Base-by-base conservation (phyloP, 2,888 invertebrate species). In the Xylophagus ater region DNA sequence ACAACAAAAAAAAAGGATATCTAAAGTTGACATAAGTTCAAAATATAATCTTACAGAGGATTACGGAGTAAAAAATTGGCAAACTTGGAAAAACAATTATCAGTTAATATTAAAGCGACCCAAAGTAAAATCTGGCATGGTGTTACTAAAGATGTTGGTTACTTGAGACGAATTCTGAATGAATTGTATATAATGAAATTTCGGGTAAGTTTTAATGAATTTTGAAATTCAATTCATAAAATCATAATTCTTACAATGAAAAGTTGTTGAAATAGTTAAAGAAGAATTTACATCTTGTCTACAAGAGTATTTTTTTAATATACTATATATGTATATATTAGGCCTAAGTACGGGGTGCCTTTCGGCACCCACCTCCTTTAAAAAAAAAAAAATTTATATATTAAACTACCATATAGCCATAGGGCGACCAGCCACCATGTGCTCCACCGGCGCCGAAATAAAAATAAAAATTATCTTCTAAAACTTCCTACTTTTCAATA, bases 151-250 rank as follows among this genome's bases (percentile, higher is more conserved):
- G 84, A 85, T 58, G 71, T 84, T 38, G 73, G 78, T 40, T 77
- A 78, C 49, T 69, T 85, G 43, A 69, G 84, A 42, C 72, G 81
- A 49, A 74, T 83, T 36, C 74, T 85, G 41, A 84, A 85, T 55
- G 88, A 89, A 66, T 72, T 88, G 15, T 81, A 88, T 53, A 70
- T 89, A 47, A 72, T 83, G 49, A 81, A 81, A 67, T 78, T 87
- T 41, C 87, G 85, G 76, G 82, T 81, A 60, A 63, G 55, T 45
- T 30, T 12, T 15, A 23, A 23, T 8, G 9, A 8, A 23, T 23
- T 23, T 23, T 10, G 23, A 23, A 23, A 23, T 8, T 8, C 6
- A 23, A 23, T 10, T 8, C 23, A 6, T 23, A 23, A 23, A 23
- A 8, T 23, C 10, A 8, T 23, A 23, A 23, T 10, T 6, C 23